phyloP scores from a whole-genome alignment of 1,140 invertebrate genomes.

The Drosophila burlai region DNA sequence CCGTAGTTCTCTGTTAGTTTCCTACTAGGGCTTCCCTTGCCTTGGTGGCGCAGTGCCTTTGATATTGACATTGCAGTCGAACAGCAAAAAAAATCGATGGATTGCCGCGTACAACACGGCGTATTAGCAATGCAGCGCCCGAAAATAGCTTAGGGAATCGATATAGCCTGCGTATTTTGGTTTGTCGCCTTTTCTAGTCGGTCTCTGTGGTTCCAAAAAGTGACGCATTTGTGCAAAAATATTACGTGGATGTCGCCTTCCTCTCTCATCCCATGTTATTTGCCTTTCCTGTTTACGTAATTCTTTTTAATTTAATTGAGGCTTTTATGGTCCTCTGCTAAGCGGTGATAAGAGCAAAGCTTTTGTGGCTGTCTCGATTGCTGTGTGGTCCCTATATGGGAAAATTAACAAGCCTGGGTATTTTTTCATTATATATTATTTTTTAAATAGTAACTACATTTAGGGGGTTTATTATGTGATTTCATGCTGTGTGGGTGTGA shows the following conservation, averaged over 20 bases:
- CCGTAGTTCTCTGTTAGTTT: slow-evolving; percentile 14
- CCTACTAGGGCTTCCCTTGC: slow-evolving; percentile 58
- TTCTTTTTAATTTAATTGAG: slow-evolving; percentile 62
- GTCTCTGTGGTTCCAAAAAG: slow-evolving; percentile 9
- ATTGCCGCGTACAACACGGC: slow-evolving; percentile 46
- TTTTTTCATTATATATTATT: neutral
- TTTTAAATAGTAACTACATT: neutral
- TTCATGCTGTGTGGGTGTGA: neutral
- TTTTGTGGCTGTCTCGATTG: slow-evolving; percentile 8
- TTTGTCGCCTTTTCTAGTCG: slow-evolving; percentile 21
- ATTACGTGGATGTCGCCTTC: slow-evolving; percentile 35
- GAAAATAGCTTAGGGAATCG: slow-evolving; percentile 25
- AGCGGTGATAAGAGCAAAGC: slow-evolving; percentile 22
- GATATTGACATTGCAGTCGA: slow-evolving; percentile 76
- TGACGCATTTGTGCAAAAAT: slow-evolving; percentile 56
- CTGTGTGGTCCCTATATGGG: neutral
- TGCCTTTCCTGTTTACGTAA: slow-evolving; percentile 38
- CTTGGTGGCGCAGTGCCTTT: slow-evolving; percentile 53
- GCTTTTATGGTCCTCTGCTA: slow-evolving; percentile 20
- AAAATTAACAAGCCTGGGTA: neutral
- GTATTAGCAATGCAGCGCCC: slow-evolving; percentile 67
- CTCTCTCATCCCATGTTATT: too few relatives aligned
- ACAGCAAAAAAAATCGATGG: slow-evolving; percentile 57
- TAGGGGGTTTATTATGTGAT: neutral
- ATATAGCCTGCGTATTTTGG: slow-evolving; percentile 28